These are phyloP conservation scores for Drosophila anomalata DNA, from an alignment of 2,888 invertebrate species.

Conservation along the genomic window DNA sequence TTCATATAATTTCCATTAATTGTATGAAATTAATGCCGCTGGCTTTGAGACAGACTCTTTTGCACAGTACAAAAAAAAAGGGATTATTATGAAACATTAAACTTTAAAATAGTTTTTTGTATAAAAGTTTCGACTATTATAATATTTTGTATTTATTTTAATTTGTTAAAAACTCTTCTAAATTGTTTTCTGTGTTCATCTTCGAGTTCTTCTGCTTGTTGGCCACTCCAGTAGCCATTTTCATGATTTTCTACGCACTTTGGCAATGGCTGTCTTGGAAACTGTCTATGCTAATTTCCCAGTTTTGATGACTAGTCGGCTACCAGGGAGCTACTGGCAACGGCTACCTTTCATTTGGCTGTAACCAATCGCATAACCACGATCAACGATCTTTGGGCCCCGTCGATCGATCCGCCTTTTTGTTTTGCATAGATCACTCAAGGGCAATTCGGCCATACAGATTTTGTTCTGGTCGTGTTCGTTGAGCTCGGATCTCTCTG, in stretches of 20 bases:
- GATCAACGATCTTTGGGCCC: slow-evolving; percentile 32
- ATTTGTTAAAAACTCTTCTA: background rate
- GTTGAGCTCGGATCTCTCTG: slow-evolving; percentile 7
- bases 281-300: slow-evolving; percentile 70
- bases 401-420: slow-evolving; percentile 44
- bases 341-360: slow-evolving; percentile 53
- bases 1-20: slow-evolving; percentile 76
- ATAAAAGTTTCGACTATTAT: too few species aligned
- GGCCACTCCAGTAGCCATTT: slow-evolving; percentile 72
- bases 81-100: background rate
- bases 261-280: slow-evolving; percentile 68
- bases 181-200: slow-evolving; percentile 1
- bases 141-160: too few species aligned
- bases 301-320: slow-evolving; percentile 66
- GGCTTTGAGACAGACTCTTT: slow-evolving; percentile 30
- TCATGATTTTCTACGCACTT: slow-evolving; percentile 64
- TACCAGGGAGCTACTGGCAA: slow-evolving; percentile 59
- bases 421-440: slow-evolving; percentile 72
- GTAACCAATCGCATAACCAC: slow-evolving; percentile 51
- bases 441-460: slow-evolving; percentile 64
- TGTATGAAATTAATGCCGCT: slow-evolving; percentile 75
- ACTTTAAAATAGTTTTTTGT: background rate
- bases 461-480: slow-evolving; percentile 52
- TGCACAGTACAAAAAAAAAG: slow-evolving; percentile 2
- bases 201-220: slow-evolving; percentile 23